Percentiles rank a stretch among this genome's conserved stretches.
These are phyloP conservation scores for Parotocinclus haroldoi DNA, from an alignment of 2,797 vertebrate species.

Conservation along the genomic window DNA sequence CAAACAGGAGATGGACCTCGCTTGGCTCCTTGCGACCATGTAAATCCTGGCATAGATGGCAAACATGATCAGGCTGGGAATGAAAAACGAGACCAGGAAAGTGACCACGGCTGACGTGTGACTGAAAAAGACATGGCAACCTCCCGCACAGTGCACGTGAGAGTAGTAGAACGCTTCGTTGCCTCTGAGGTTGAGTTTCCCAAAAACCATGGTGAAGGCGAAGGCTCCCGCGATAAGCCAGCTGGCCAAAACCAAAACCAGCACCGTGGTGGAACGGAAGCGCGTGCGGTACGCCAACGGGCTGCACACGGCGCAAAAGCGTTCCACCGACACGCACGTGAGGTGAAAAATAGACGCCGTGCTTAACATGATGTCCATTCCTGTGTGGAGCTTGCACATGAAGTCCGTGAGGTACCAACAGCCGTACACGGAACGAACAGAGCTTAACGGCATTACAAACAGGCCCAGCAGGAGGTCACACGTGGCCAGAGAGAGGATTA, in stretches of 20 bases:
- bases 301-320: constrained; percentile 55
- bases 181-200: constrained; percentile 34
- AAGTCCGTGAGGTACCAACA: constrained; percentile 66
- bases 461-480: constrained; percentile 62
- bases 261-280: constrained; percentile 17
- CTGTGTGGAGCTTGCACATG: constrained; percentile 61
- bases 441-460: constrained; percentile 60
- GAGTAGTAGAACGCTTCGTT: constrained; percentile 26
- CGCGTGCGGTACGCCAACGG: constrained; percentile 38
- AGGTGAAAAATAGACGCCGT: constrained; percentile 65
- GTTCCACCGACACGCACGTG: constrained; percentile 65
- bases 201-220: constrained; percentile 21
- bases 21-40: constrained; percentile 40
- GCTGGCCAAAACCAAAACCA: constrained; percentile 37
- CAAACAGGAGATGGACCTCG: constrained; percentile 29
- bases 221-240: constrained; percentile 38
- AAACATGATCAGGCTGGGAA: constrained; percentile 46
- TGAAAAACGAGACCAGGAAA: constrained; percentile 39
- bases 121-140: constrained; percentile 44
- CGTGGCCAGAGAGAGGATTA: constrained; percentile 62
- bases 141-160: constrained; percentile 31
- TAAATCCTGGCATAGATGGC: constrained; percentile 47
- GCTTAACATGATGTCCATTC: constrained; percentile 64
- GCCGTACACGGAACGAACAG: constrained; percentile 52
- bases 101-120: constrained; percentile 23